Evolutionary conservation across 2,888 invertebrate species (phyloP).

Genomic region (Caenorhabditis sinica): DNA sequence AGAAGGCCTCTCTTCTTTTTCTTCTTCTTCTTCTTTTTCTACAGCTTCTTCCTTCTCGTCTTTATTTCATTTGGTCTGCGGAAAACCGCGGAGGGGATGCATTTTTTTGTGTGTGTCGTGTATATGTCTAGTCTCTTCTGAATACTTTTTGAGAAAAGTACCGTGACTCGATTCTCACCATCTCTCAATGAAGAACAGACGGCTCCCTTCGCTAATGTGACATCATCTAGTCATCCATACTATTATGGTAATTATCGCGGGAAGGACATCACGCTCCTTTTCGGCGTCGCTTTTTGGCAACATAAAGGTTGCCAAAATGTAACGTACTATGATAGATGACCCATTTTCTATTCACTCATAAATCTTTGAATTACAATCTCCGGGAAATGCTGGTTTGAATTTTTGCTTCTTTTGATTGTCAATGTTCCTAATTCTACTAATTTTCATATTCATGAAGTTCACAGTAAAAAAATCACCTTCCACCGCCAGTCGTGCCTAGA

Average conservation of each 20-base stretch:
- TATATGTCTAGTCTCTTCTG: constrained; percentile 53
- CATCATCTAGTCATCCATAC: constrained; percentile 42
- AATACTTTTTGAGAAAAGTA: constrained; percentile 53
- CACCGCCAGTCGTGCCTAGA: too few species aligned
- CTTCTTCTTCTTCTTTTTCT: constrained; percentile 30
- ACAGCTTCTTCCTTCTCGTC: constrained; percentile 39
- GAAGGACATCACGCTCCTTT: constrained; percentile 27
- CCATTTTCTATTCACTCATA: neutral
- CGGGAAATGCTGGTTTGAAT: neutral
- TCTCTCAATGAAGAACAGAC: constrained; percentile 12
- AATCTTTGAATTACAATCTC: neutral
- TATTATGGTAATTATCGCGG: constrained; percentile 52
- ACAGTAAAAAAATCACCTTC: too few species aligned
- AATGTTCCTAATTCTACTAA: neutral
- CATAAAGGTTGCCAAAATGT: neutral
- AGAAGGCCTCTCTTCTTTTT: constrained; percentile 30
- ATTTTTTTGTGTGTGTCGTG: constrained; percentile 59
- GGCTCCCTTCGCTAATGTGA: constrained; percentile 26
- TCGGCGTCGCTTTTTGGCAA: neutral
- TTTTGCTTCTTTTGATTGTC: neutral
- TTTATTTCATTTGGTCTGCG: constrained; percentile 60
- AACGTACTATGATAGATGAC: constrained; percentile 21
- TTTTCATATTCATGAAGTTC: neutral
- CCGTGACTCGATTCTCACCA: constrained; percentile 22
- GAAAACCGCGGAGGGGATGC: constrained; percentile 7